Evolutionary conservation across 2,113 vertebrate species (phyloP), one percentile per base, ranked within the genome.

Genomic region (Actenoides lindsayi): DNA sequence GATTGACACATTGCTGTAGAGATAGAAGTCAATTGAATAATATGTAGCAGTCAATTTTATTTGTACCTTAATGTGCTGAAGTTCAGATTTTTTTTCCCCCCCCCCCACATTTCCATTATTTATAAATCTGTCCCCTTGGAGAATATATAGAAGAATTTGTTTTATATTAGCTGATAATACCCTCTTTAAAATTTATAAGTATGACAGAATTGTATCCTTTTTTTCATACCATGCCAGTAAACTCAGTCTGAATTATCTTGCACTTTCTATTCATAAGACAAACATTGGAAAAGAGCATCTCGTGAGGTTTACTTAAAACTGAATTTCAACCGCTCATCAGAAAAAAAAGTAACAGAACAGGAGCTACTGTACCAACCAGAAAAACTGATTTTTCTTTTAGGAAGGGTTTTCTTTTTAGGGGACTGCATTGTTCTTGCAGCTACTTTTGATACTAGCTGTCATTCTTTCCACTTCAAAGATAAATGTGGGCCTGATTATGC

Each of bases 21-120:
- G 97, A 98, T 98, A 97, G 90, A 98, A 98, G 97, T 97, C 97
- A 98, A 98, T 98, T 98, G 98, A 98, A 98, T 98, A 98, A 98
- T 98, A 94, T 96, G 98, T 98, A 98, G 94, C 96, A 98, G 98
- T 98, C 98, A 97, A 98, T 98, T 98, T 98, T 98, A 98, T 98
- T 98, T 98, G 97, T 97, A 97, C 92, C 95, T 97, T 98, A 98
- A 98, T 98, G 76, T 91, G 94, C 88, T 95, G 82, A 98, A 95
- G 94, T 42, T 41, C 28, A 11, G 59, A 33, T 46, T 48, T 48
- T 42, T 70, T 93, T 67, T 67, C n/a, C n/a, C n/a, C n/a, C n/a
- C n/a, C n/a, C n/a, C n/a, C 28, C 85, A 89, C 64, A 97, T 98
- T 98, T 98, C 93, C 96, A 98, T 98, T 98, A 98, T 98, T 98